Evolutionary conservation across 1,140 invertebrate genomes (phyloP).

Genomic region (Cylas formicarius): DNA sequence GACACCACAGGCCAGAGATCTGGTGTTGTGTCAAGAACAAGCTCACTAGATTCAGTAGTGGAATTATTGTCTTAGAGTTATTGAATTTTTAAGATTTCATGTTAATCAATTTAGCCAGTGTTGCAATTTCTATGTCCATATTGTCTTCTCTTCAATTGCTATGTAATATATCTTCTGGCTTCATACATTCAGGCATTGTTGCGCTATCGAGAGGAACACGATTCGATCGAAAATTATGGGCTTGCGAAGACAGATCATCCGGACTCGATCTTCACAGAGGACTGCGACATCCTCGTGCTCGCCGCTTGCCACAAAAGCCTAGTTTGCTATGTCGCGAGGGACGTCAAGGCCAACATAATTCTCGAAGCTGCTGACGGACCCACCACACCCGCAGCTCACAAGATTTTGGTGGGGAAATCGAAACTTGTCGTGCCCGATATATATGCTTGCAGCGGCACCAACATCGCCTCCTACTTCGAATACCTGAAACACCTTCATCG

Average conservation of each 20-base stretch:
- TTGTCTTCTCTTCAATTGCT: neutral
- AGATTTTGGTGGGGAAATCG: constrained; percentile 59
- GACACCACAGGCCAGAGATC: too few relatives aligned
- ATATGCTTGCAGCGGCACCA: constrained; percentile 78
- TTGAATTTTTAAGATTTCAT: too few relatives aligned
- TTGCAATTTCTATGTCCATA: neutral
- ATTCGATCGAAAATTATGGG: constrained; percentile 68
- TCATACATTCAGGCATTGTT: constrained; percentile 43
- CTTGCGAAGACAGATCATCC: constrained; percentile 55
- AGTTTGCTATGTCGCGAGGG: constrained; percentile 64
- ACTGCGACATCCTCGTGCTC: constrained; percentile 82
- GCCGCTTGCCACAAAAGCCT: constrained; percentile 81
- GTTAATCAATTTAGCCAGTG: too few relatives aligned
- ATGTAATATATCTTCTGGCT: neutral
- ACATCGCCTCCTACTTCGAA: constrained; percentile 89
- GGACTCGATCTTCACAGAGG: constrained; percentile 60
- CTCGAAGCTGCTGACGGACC: constrained; percentile 85
- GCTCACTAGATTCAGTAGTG: too few relatives aligned
- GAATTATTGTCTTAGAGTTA: too few relatives aligned
- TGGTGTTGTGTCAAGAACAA: too few relatives aligned
- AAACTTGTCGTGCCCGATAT: constrained; percentile 80
- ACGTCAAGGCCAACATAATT: constrained; percentile 51
- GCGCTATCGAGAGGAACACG: constrained; percentile 50
- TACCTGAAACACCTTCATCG: constrained; percentile 60
- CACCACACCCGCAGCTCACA: constrained; percentile 74